Evolutionary conservation across 2,888 invertebrate species (phyloP).

Genomic region (Apodemia mormo): DNA sequence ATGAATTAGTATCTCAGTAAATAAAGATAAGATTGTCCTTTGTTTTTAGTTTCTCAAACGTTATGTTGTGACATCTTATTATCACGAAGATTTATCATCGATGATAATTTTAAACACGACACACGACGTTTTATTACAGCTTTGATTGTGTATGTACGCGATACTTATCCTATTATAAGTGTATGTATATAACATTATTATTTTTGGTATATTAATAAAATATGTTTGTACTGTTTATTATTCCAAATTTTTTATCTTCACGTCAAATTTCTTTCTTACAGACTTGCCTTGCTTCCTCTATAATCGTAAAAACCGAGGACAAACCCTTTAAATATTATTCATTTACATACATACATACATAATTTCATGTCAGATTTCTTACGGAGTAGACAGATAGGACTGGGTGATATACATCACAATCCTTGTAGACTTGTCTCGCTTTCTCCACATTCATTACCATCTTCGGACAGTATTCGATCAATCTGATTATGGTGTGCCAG

Average conservation of each 20-base stretch:
- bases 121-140: slow-evolving; percentile 13
- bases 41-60: slow-evolving; percentile 53
- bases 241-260: background rate
- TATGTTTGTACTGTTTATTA: background rate
- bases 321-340: too few species aligned
- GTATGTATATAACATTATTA: background rate
- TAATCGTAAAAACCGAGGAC: background rate
- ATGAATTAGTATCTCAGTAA: slow-evolving; percentile 63
- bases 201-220: background rate
- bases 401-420: too few species aligned
- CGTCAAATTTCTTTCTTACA: too few species aligned
- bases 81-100: slow-evolving; percentile 43
- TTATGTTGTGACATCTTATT: slow-evolving; percentile 48
- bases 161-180: background rate
- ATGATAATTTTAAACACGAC: slow-evolving; percentile 29
- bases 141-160: background rate
- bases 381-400: too few species aligned
- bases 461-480: too few species aligned
- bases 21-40: slow-evolving; percentile 69
- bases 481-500: too few species aligned
- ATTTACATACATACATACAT: too few species aligned
- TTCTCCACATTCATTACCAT: too few species aligned
- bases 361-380: too few species aligned
- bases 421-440: too few species aligned
- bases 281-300: background rate